Evolutionary conservation across 2,888 invertebrate species (phyloP), one percentile per base, ranked within the genome.

Genomic region (Cheilosia pagana): DNA sequence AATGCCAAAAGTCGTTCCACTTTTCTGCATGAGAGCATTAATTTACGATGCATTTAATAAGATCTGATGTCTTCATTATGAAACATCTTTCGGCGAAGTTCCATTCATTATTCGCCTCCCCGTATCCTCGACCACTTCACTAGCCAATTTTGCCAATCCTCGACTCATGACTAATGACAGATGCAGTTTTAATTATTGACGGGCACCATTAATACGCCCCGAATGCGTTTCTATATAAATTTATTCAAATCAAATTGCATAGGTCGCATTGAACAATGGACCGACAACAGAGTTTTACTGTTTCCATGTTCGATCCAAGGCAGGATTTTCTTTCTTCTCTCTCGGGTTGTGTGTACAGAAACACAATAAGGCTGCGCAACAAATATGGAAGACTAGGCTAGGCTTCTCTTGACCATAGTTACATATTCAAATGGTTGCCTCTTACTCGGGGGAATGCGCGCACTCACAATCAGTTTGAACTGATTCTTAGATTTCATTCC

Each of bases 1-100:
- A 62, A 78, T 62, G 67, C 75, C 79, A 62, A 85, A 76, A 63
- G 79, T 71, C 81, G 71, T 81, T 85, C 71, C 85, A 75, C 70
- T 85, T 85, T 81, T 71, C 85, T 60, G 81, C 85, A 85, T 81
- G 75, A 59, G 70, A 55, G 71, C 85, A 75, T 68, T 81, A 53
- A 75, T 81, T 85, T 81, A 85, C 85, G 85, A 85, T 60, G 81
- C 85, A 76, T 71, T 85, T 81, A 85, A 85, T 85, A 76, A 76
- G 75, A 85, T 81, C 81, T 85, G 81, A 85, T 85, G 85, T 76
- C 85, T 85, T 85, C 81, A 85, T 85, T 71, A 81, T 53, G 55
- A 53, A 21, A 21, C 68, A 57, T 59, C 57, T 74, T 59, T 52
- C 19, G 16, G 39, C 41, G 65, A 48, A 14, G 43, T 62, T 48